Percentiles rank a stretch among this genome's conserved stretches.
These are phyloP conservation scores for Tinea pellionella DNA, from an alignment of 2,888 invertebrate species.

Conservation along the genomic window DNA sequence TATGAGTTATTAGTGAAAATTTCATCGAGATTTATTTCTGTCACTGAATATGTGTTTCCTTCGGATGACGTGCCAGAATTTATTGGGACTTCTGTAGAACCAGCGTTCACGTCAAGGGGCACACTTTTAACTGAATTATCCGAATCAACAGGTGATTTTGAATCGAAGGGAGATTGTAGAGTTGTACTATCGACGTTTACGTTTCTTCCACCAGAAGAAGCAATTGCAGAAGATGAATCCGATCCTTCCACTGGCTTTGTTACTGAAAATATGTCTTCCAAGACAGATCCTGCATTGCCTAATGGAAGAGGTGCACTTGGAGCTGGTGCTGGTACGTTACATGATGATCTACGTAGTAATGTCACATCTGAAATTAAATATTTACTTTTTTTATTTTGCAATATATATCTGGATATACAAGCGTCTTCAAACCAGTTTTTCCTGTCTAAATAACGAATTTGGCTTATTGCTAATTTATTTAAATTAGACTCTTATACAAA, in stretches of 20 bases:
- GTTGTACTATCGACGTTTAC: background rate
- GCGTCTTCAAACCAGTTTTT: no score
- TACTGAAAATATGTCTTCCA: background rate
- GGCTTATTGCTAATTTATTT: no score
- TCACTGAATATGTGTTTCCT: background rate
- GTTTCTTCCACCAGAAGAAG: background rate
- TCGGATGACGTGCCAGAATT: background rate
- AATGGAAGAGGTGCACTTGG: background rate
- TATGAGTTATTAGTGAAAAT: background rate
- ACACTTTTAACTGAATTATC: background rate
- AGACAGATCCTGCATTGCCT: background rate
- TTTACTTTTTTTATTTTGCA: background rate
- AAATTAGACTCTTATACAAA: no score
- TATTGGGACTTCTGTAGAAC: background rate
- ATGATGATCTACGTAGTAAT: slow-evolving; percentile 15
- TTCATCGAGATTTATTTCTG: background rate
- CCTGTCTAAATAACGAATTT: no score
- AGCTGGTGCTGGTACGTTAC: slow-evolving; percentile 1
- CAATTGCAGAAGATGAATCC: background rate
- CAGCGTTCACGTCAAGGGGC: background rate
- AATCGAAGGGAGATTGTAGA: background rate
- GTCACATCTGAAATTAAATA: slow-evolving; percentile 16
- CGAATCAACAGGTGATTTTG: background rate
- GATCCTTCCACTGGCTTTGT: background rate
- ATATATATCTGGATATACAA: background rate